These are phyloP conservation scores for Poeciliopsis prolifica DNA, from an alignment of 2,113 vertebrate genomes.

Conservation along the genomic window DNA sequence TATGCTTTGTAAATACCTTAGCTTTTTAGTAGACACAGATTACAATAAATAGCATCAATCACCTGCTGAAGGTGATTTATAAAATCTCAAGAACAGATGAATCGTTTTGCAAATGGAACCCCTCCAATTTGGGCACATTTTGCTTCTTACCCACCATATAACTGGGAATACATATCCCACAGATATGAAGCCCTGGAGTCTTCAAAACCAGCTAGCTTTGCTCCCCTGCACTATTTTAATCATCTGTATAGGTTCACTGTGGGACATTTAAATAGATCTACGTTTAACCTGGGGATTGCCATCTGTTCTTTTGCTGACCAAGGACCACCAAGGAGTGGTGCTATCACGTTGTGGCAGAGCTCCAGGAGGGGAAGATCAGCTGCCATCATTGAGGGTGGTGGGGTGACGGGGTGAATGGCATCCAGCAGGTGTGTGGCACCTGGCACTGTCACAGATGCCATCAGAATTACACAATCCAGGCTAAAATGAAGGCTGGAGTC, in stretches of 20 bases:
- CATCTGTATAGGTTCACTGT: neutral
- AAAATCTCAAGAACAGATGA: neutral
- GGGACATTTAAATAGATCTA: neutral
- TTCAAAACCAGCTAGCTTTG: neutral
- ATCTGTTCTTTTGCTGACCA: neutral
- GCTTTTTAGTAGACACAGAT: neutral
- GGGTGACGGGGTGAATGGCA: constrained; percentile 17
- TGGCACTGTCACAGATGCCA: constrained; percentile 42
- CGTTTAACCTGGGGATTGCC: neutral
- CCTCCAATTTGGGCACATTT: neutral
- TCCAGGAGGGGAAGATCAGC: neutral
- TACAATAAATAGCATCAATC: neutral
- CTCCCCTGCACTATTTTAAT: neutral
- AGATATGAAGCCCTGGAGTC: neutral
- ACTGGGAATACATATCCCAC: neutral
- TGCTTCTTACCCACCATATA: neutral
- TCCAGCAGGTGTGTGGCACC: constrained; percentile 33
- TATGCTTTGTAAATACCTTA: no score
- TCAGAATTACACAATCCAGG: constrained; percentile 25
- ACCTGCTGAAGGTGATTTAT: neutral
- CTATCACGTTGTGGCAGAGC: constrained; percentile 3
- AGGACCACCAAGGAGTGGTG: neutral
- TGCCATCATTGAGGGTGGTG: constrained; percentile 20
- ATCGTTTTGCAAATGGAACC: neutral
- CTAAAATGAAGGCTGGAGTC: constrained; percentile 22